Evolutionary conservation across 2,797 vertebrate genomes (phyloP).

Genomic region (Paratrypauchen microcephalus): DNA sequence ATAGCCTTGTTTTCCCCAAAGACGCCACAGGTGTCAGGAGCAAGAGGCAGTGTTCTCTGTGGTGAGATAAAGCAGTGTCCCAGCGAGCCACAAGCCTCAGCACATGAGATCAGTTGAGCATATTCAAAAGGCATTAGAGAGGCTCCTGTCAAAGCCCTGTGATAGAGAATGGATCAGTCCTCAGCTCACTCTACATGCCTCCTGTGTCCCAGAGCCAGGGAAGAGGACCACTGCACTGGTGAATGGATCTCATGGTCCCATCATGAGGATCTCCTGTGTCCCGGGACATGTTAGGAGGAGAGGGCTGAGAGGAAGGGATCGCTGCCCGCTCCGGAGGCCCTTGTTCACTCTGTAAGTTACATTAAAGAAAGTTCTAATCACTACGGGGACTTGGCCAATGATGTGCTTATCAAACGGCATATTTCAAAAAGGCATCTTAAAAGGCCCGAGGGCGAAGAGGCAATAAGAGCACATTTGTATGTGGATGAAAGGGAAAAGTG

Average conservation of each 20-base stretch:
- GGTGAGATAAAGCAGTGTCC: slow-evolving; percentile 49
- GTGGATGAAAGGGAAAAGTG: slow-evolving; percentile 81
- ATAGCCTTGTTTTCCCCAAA: slow-evolving; percentile 56
- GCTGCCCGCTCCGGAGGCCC: slow-evolving; percentile 58
- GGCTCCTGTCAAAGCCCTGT: slow-evolving; percentile 65
- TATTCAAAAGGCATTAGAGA: slow-evolving; percentile 74
- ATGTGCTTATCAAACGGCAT: slow-evolving; percentile 87
- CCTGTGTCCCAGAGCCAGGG: slow-evolving; percentile 56
- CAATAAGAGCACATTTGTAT: slow-evolving; percentile 86
- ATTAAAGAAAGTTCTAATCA: slow-evolving; percentile 84
- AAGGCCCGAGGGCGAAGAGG: slow-evolving; percentile 82
- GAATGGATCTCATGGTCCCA: slow-evolving; percentile 24
- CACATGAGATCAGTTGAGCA: slow-evolving; percentile 68
- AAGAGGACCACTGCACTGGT: slow-evolving; percentile 29
- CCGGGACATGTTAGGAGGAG: slow-evolving; percentile 53
- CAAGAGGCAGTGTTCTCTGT: slow-evolving; percentile 47
- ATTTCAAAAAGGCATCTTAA: slow-evolving; percentile 86
- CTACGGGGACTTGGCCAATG: slow-evolving; percentile 82
- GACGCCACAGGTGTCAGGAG: slow-evolving; percentile 67
- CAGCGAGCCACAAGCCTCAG: slow-evolving; percentile 49
- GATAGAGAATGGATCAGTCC: slow-evolving; percentile 62
- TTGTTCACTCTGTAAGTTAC: slow-evolving; percentile 70
- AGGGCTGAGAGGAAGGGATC: slow-evolving; percentile 59
- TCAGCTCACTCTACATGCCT: slow-evolving; percentile 53
- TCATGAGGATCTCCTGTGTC: slow-evolving; percentile 31